phyloP scores from a whole-genome alignment of 2,888 invertebrate species.

The Graphium colonna region DNA sequence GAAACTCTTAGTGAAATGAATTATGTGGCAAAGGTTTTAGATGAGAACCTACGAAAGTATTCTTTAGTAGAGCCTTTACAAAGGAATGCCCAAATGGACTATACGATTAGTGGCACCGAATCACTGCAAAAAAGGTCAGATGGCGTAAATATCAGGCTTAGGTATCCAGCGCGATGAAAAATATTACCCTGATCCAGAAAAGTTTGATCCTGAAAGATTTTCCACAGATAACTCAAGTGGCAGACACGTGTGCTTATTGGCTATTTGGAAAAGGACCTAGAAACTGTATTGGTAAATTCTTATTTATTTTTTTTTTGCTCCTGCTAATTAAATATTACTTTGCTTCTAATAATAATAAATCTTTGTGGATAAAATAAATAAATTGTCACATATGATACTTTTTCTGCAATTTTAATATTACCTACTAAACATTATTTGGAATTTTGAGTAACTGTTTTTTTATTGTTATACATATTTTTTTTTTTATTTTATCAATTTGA shows the following conservation, averaged over 20 bases:
- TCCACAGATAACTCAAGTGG: conserved; percentile 40
- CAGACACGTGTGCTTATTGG: conserved; percentile 50
- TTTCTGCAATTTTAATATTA: too few relatives aligned
- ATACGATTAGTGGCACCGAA: conserved; percentile 52
- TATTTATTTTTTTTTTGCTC: neutral
- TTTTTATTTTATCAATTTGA: neutral
- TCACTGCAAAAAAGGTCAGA: conserved; percentile 48
- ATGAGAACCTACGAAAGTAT: too few relatives aligned
- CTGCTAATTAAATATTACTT: too few relatives aligned
- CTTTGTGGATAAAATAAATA: neutral
- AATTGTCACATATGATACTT: neutral
- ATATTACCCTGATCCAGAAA: too few relatives aligned
- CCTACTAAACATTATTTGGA: too few relatives aligned
- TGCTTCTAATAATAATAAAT: too few relatives aligned
- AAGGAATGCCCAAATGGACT: too few relatives aligned
- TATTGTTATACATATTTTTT: too few relatives aligned
- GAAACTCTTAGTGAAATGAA: conserved; percentile 3
- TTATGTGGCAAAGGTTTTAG: neutral
- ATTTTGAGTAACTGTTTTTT: too few relatives aligned
- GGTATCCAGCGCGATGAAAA: conserved; percentile 61
- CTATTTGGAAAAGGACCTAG: conserved; percentile 65
- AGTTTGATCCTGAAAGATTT: conserved; percentile 66
- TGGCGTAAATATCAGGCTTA: conserved; percentile 45
- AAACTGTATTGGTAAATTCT: conserved; percentile 56
- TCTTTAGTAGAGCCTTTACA: conserved; percentile 49